These are phyloP conservation scores for Microctenopoma stevenorrisi DNA, from an alignment of 2,797 vertebrate species.

Conservation along the genomic window DNA sequence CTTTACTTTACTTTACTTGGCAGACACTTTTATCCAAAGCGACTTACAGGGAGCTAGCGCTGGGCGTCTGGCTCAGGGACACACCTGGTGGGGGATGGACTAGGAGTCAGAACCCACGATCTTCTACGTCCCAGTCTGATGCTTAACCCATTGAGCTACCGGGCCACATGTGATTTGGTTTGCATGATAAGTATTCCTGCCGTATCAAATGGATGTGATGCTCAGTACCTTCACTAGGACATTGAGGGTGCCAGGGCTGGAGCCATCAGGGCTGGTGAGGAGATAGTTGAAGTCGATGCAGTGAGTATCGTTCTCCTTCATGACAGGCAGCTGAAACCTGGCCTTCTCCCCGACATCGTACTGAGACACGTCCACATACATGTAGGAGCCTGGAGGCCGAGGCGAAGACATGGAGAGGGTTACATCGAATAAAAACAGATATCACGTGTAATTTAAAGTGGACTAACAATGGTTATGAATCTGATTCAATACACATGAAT, in stretches of 20 bases:
- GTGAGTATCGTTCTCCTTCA: constrained; percentile 99
- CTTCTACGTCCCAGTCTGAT: no score
- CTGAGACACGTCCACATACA: constrained; percentile 95
- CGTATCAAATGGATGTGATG: background rate
- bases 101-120: no score
- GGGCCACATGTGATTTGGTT: background rate
- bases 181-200: background rate
- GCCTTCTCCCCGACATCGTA: constrained; percentile 93
- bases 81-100: no score
- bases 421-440: background rate
- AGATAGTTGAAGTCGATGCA: constrained; percentile 99
- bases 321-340: constrained; percentile 93
- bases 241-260: constrained; percentile 93
- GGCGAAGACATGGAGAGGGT: background rate
- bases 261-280: constrained; percentile 89
- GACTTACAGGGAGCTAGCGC: no score
- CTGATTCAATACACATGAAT: constrained; percentile 6
- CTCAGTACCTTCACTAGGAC: constrained; percentile 88
- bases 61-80: no score
- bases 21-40: no score
- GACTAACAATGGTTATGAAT: constrained; percentile 1
- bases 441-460: background rate
- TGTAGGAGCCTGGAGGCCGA: constrained; percentile 89
- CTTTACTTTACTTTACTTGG: no score
- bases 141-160: no score